Evolutionary conservation across 2,113 vertebrate genomes (phyloP), one percentile per base, ranked within the genome.

Genomic region (Lucifuga dentata): DNA sequence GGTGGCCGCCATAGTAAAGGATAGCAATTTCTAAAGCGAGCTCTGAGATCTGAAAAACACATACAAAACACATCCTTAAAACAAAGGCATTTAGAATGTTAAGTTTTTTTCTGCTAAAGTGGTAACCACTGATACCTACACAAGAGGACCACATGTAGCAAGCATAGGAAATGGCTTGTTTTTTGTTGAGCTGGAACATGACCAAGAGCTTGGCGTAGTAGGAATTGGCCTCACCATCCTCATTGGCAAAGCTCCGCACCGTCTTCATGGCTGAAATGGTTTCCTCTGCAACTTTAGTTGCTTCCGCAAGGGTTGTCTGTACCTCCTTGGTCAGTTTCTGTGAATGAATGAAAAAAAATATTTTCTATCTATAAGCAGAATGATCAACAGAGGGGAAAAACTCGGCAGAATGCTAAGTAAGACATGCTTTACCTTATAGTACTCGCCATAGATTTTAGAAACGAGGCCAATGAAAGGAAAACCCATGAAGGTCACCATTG

Each of bases 251-350:
- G 74, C 97, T 99, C 33, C 96, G 93, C 3, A 99, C 96, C 0
- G 97, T 99, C 92, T 92, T 95, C 94, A 99, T 96, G 83, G 95
- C 90, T 0, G 97, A 98, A 52, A 99, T 94, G 57, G 95, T 98
- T 87, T 99, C 97, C 72, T 99, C 97, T 0, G 97, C 96, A 0
- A 96, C 94, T 85, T 93, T 96, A 86, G 98, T 99, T 46, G 97
- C 96, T 32, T 96, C 92, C 32, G 97, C 97, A 36, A 99, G 88
- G 3, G 94, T 93, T 0, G 83, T 95, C 86, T 99, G 97, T 51
- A 98, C 96, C 3, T 95, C 95, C 85, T 96, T 98, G 82, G 95
- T 90, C 70, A 99, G 91, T 80, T 91, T 94, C 97, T 99, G 50
- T 38, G 67, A 41, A 12, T 9, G 23, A 9, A 33, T 3, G 10